Base-by-base conservation (phyloP, 1,140 invertebrate genomes). In the Gerris buenoi region DNA sequence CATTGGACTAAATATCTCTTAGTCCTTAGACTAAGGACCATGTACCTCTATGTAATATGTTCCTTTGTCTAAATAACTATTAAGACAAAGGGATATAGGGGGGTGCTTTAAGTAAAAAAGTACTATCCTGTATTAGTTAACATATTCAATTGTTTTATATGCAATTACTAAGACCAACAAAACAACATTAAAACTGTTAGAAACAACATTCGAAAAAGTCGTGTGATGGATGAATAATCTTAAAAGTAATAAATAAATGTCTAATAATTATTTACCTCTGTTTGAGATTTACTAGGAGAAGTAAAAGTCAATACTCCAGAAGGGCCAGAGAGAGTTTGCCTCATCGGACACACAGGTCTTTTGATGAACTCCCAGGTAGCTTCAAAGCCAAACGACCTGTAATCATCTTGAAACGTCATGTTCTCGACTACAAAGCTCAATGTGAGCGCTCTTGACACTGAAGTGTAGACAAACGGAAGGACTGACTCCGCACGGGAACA, bases 351-450 rank as follows among this genome's bases (percentile, higher is more conserved):
- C 25, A 81, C 77, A 23, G 84, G 77, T 63, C 85, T 81, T 72
- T 88, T 84, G 0, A 91, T 79, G 71, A 91, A 92, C 74, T 92
- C 89, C 76, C 88, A 90, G 46, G 83, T 84, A 23, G 87, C 91
- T 76, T 93, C 89, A 75, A 94, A 93, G 68, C 85, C 87, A 57
- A 91, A 82, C 65, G 88, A 87, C 64, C 86, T 84, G 74, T 89
- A 91, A 77, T 95, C 91, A 72, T 93, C 90, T 5, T 85, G 79
- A 0, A 88, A 83, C 61, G 86, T 85, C 91, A 95, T 95, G 65
- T 87, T 85, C 10, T 81, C 81, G 1, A 91, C 87, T 46, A 85
- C 84, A 72, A 93, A 91, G 72, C 87, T 85, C n/a, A 94, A 80
- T 73, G 91, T 88, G 1, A 90, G 84, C 58, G 90, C 83, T 67